Evolutionary conservation across 2,888 invertebrate species (phyloP).

Genomic region (Megaustenia siamemsis): DNA sequence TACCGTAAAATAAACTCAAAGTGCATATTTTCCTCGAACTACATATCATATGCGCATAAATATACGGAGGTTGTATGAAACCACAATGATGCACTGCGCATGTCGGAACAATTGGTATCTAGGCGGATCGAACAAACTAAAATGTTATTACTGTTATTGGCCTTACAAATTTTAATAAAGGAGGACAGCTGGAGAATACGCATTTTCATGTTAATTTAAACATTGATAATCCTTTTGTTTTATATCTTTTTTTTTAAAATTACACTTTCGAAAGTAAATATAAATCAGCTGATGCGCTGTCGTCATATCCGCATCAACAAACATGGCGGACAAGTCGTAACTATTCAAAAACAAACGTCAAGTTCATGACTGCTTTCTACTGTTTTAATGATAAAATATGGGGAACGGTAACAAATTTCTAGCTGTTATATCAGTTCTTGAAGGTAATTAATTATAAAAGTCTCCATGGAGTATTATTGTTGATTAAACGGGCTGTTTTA

Average conservation of each 20-base stretch:
- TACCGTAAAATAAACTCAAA: neutral
- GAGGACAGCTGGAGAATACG: neutral
- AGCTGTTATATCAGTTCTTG: constrained; percentile 77
- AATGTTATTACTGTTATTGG: neutral
- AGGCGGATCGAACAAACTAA: constrained; percentile 60
- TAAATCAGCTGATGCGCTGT: constrained; percentile 61
- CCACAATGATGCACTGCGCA: constrained; percentile 68
- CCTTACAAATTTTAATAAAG: neutral
- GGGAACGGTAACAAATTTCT: constrained; percentile 73
- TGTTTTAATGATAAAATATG: constrained; percentile 61
- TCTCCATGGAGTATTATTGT: neutral
- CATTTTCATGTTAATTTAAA: neutral
- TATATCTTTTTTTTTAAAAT: neutral
- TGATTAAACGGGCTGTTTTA: too few species aligned
- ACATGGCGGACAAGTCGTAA: constrained; percentile 76
- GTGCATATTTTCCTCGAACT: constrained; percentile 37
- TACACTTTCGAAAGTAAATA: constrained; percentile 34
- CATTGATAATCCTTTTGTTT: neutral
- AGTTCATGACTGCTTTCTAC: neutral
- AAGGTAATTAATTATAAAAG: constrained; percentile 67
- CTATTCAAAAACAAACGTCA: neutral
- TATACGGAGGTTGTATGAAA: constrained; percentile 67
- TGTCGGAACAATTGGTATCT: constrained; percentile 69
- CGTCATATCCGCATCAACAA: constrained; percentile 67
- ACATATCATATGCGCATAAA: constrained; percentile 51